A percentile compares a stretch with the other conserved stretches of the same genome.
Conservation (phyloP, 2,797 vertebrate species). For the Peromyscus melanophrys region DNA sequence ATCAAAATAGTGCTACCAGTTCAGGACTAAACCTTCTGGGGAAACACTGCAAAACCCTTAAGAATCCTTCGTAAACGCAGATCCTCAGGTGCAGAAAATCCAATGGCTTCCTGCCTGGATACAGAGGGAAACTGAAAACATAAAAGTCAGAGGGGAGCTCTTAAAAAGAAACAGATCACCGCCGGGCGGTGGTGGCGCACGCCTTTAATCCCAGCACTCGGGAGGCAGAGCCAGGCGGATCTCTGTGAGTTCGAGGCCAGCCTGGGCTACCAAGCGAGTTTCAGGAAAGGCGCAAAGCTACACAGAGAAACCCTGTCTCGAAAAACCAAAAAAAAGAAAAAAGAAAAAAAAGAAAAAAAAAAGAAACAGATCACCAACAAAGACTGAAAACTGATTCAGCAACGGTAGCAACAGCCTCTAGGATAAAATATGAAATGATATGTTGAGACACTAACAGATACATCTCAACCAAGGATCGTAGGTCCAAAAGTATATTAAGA, state of each 20-base stretch:
- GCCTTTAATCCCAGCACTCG: no score
- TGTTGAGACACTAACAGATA: neutral
- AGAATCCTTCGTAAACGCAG: neutral
- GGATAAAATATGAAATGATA: neutral
- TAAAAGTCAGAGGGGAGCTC: neutral
- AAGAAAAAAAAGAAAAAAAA: no score
- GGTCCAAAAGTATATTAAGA: neutral
- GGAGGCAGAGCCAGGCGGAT: no score
- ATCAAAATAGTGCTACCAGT: neutral
- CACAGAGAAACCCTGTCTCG: no score
- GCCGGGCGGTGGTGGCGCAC: no score
- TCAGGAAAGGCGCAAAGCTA: no score
- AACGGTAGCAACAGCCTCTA: neutral
- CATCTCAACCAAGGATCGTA: neutral
- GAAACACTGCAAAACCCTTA: neutral
- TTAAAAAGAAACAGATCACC: constrained; percentile 35
- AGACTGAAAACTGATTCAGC: constrained; percentile 22
- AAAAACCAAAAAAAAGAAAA: no score
- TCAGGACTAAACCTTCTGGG: neutral
- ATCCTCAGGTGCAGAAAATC: neutral
- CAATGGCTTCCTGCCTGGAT: neutral
- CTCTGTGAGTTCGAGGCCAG: no score
- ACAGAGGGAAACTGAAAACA: neutral
- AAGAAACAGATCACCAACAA: constrained; percentile 47
- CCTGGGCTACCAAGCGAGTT: no score